Conservation (phyloP, 2,797 vertebrate species). For the Cirrhinus molitorella region DNA sequence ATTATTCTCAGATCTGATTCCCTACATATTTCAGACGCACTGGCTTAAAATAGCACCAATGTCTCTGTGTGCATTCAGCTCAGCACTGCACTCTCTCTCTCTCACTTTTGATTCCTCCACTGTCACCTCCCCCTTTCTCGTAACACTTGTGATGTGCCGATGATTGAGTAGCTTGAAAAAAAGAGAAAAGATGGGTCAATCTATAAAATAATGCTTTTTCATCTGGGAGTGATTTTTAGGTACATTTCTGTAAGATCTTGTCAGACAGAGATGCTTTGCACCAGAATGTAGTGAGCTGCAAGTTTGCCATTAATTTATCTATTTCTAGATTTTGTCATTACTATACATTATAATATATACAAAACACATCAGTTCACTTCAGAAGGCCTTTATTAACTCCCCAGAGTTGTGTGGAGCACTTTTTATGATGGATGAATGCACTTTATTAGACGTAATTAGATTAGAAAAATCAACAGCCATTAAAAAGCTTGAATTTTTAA, state of each 20-base stretch:
- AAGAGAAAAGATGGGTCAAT: neutral
- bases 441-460: no score
- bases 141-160: conserved; percentile 6
- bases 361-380: no score
- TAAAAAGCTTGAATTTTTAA: no score
- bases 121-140: conserved; percentile 41
- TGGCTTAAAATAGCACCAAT: conserved; percentile 70
- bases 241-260: neutral
- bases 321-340: neutral
- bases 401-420: no score
- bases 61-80: conserved; percentile 68
- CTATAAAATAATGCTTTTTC: neutral
- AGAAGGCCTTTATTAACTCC: no score
- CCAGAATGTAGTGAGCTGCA: neutral
- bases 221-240: neutral
- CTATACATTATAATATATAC: no score
- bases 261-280: neutral
- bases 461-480: no score
- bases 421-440: no score
- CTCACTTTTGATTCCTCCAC: conserved; percentile 52
- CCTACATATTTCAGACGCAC: conserved; percentile 68
- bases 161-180: neutral
- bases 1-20: conserved; percentile 70
- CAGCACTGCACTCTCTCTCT: conserved; percentile 24
- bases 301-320: neutral